Conservation (phyloP, 2,113 vertebrate genomes). For the Epinephelus fuscoguttatus region DNA sequence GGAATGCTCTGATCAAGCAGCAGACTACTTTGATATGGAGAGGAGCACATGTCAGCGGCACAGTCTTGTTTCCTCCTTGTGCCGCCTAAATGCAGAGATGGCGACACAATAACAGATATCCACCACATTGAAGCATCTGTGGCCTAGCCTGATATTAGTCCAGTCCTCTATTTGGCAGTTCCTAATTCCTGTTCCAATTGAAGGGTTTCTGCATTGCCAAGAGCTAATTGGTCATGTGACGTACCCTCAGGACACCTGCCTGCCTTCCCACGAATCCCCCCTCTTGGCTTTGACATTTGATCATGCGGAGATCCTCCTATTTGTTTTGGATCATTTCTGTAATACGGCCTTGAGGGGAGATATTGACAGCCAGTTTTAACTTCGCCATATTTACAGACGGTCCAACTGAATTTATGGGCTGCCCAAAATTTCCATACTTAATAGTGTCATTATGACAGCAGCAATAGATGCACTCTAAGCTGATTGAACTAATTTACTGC, state of each 20-base stretch:
- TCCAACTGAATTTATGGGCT: slow-evolving; percentile 35
- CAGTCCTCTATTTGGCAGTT: slow-evolving; percentile 56
- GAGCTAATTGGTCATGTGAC: slow-evolving; percentile 53
- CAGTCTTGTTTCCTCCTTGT: slow-evolving; percentile 2
- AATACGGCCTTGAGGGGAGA: slow-evolving; percentile 9
- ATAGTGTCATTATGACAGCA: slow-evolving; percentile 49
- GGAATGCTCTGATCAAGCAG: slow-evolving; percentile 52
- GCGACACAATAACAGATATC: slow-evolving; percentile 51
- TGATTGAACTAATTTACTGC: slow-evolving; percentile 64
- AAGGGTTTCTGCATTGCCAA: slow-evolving; percentile 48
- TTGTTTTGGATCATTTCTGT: slow-evolving; percentile 40
- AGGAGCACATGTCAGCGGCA: slow-evolving; percentile 7
- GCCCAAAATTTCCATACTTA: slow-evolving; percentile 44
- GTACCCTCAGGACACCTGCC: slow-evolving; percentile 31
- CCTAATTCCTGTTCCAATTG: slow-evolving; percentile 60
- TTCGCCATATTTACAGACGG: slow-evolving; percentile 30
- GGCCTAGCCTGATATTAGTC: slow-evolving; percentile 56
- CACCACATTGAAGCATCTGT: slow-evolving; percentile 22
- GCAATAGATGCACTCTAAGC: slow-evolving; percentile 46
- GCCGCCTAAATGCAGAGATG: slow-evolving; percentile 19
- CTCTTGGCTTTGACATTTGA: slow-evolving; percentile 49
- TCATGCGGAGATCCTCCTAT: slow-evolving; percentile 33
- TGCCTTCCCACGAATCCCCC: not conserved
- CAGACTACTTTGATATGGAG: slow-evolving; percentile 13
- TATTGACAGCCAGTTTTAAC: slow-evolving; percentile 21